A percentile compares a stretch with the other conserved stretches of the same genome.
These are phyloP conservation scores for Spermophilus dauricus DNA, from an alignment of 2,113 vertebrate species.

Conservation along the genomic window DNA sequence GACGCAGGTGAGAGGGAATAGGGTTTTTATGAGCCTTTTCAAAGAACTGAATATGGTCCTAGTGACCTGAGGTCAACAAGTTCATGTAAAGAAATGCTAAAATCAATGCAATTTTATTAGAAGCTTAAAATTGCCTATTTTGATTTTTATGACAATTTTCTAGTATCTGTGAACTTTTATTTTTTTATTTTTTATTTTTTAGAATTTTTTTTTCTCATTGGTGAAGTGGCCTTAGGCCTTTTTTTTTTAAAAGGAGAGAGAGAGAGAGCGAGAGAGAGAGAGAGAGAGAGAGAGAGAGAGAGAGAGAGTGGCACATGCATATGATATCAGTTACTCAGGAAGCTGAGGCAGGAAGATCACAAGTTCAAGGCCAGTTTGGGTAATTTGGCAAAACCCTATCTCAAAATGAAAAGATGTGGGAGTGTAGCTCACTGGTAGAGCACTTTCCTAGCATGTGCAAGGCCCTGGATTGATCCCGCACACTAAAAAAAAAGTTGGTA, in stretches of 20 bases:
- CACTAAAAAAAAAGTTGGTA: no score
- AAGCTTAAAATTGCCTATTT: neutral
- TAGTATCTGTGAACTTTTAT: neutral
- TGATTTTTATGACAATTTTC: neutral
- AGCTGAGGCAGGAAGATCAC: neutral
- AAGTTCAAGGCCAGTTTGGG: neutral
- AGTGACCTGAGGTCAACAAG: neutral
- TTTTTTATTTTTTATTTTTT: no score
- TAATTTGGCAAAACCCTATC: no score
- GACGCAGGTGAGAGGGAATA: neutral
- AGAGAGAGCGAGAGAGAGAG: no score
- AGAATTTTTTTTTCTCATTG: no score
- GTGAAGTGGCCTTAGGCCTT: no score
- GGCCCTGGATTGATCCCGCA: no score
- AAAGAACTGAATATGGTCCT: neutral
- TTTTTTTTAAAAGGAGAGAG: no score
- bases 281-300: no score
- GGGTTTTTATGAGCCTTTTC: neutral
- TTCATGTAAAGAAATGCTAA: neutral
- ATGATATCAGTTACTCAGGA: no score
- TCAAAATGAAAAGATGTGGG: neutral
- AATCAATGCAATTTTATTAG: neutral
- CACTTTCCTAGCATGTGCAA: no score
- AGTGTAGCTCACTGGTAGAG: neutral
- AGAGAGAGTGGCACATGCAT: no score